Conservation (phyloP, 2,888 invertebrate species). For the Zaprionus lineosus region DNA sequence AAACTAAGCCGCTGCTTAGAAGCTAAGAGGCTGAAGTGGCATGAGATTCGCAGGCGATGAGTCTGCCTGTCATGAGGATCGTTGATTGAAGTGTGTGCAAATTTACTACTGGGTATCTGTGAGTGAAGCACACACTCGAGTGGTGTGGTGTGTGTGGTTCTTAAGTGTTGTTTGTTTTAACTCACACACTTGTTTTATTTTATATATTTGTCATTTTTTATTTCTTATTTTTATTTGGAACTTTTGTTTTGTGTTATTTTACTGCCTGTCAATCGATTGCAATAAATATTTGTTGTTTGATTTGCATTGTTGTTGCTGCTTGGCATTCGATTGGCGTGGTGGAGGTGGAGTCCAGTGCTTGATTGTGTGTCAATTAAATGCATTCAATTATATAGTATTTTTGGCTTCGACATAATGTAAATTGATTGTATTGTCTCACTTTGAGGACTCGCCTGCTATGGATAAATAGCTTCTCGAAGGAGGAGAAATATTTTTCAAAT, state of each 20-base stretch:
- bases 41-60: too few relatives aligned
- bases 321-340: slow-evolving; percentile 8
- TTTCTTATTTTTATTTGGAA: slow-evolving; percentile 6
- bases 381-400: slow-evolving; percentile 23
- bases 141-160: too few relatives aligned
- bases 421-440: slow-evolving; percentile 33
- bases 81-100: too few relatives aligned
- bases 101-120: too few relatives aligned
- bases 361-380: slow-evolving; percentile 40
- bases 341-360: too few relatives aligned
- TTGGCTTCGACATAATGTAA: slow-evolving; percentile 29
- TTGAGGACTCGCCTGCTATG: neutral
- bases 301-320: slow-evolving; percentile 16
- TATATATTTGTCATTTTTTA: slow-evolving; percentile 5
- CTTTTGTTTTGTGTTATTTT: slow-evolving; percentile 10
- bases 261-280: slow-evolving; percentile 38
- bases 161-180: too few relatives aligned
- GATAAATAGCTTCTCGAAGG: neutral
- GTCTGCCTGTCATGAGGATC: too few relatives aligned
- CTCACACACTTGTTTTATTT: slow-evolving; percentile 11
- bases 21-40: too few relatives aligned
- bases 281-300: slow-evolving; percentile 35
- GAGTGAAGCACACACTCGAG: too few relatives aligned
- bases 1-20: too few relatives aligned
- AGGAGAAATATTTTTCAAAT: too few relatives aligned